Evolutionary conservation across 2,888 invertebrate species (phyloP).

Genomic region (Cheilosia pagana): DNA sequence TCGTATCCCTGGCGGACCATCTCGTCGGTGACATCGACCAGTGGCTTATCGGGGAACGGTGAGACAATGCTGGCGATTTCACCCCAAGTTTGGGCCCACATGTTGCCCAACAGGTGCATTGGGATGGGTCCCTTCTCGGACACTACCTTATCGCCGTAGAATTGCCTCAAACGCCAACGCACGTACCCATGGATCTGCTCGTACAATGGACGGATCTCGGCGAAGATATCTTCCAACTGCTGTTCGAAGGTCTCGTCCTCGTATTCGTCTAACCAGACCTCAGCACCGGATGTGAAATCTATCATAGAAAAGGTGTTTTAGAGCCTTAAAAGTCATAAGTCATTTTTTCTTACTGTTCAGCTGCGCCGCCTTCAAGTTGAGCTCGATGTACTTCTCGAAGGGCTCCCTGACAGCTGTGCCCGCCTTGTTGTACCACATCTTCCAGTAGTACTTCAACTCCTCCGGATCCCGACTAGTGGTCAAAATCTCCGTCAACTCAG

Average conservation of each 20-base stretch:
- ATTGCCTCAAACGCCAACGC: constrained; percentile 87
- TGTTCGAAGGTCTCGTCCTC: constrained; percentile 89
- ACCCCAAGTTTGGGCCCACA: constrained; percentile 93
- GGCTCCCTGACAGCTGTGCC: constrained; percentile 86
- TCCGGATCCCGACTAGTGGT: constrained; percentile 89
- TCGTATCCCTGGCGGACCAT: constrained; percentile 91
- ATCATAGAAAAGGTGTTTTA: constrained; percentile 13
- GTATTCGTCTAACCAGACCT: constrained; percentile 89
- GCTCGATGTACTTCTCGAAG: constrained; percentile 87
- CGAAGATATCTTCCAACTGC: constrained; percentile 88
- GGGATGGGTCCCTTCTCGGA: constrained; percentile 89
- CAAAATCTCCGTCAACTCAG: constrained; percentile 89
- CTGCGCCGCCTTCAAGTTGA: constrained; percentile 89
- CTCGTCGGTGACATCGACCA: constrained; percentile 89
- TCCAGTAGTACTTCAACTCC: constrained; percentile 91
- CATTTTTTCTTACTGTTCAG: constrained; percentile 86
- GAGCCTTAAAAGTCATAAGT: too few species aligned
- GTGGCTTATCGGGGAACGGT: constrained; percentile 89
- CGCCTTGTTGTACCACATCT: constrained; percentile 90
- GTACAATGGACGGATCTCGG: constrained; percentile 91
- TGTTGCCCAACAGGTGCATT: constrained; percentile 90
- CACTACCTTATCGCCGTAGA: constrained; percentile 88
- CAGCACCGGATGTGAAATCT: constrained; percentile 89
- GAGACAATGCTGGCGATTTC: constrained; percentile 85
- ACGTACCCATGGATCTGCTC: constrained; percentile 93